phyloP scores from a whole-genome alignment of 2,888 invertebrate genomes.

The Ethmia dodecea region DNA sequence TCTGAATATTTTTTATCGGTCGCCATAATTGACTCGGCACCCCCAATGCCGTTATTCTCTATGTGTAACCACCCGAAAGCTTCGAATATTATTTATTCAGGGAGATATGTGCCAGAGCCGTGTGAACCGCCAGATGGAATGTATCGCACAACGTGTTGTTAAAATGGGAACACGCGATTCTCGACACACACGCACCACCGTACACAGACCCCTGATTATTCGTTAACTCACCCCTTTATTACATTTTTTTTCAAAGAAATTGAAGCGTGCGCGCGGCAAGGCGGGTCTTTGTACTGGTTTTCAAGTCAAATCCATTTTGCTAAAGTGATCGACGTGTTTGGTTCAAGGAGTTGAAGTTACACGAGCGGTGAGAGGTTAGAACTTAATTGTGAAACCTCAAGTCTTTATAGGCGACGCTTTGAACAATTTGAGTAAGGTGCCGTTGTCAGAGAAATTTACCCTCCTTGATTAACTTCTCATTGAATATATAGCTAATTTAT shows the following conservation, averaged over 20 bases:
- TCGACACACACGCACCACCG: slow-evolving; percentile 7
- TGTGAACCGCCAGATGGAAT: slow-evolving; percentile 17
- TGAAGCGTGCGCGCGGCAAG: neutral
- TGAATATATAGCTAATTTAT: too few relatives aligned
- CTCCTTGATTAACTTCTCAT: too few relatives aligned
- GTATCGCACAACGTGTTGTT: slow-evolving; percentile 13
- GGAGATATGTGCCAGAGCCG: slow-evolving; percentile 14
- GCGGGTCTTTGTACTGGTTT: neutral
- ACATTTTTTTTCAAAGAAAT: neutral
- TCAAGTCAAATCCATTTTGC: slow-evolving; percentile 1
- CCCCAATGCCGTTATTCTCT: slow-evolving; percentile 8
- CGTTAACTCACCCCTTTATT: neutral
- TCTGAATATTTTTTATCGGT: slow-evolving; percentile 16
- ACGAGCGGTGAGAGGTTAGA: neutral
- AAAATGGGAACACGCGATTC: slow-evolving; percentile 16
- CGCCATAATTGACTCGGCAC: slow-evolving; percentile 4
- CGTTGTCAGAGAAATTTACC: too few relatives aligned
- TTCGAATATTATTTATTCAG: slow-evolving; percentile 21
- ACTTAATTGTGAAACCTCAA: too few relatives aligned
- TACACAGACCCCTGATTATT: slow-evolving; percentile 2
- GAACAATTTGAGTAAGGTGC: too few relatives aligned
- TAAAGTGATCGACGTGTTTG: slow-evolving; percentile 1
- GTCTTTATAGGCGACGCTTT: too few relatives aligned
- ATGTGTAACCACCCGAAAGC: slow-evolving; percentile 15
- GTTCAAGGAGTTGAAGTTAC: slow-evolving; percentile 1